phyloP scores from a whole-genome alignment of 2,888 invertebrate genomes.

The Macrostomum cliftonense region DNA sequence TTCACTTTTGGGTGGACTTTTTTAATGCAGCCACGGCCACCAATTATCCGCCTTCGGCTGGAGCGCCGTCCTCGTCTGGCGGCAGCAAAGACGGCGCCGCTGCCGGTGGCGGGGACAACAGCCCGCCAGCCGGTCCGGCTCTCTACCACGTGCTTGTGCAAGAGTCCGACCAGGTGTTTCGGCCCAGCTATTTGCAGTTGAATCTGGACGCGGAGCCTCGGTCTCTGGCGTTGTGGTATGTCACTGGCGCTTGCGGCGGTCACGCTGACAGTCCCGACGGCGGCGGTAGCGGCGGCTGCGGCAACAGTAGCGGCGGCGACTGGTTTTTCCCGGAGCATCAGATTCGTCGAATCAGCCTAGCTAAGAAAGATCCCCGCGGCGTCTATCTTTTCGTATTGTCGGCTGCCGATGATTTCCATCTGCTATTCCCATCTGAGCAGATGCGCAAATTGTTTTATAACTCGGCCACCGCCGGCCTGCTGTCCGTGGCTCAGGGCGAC shows the following conservation, averaged over 20 bases:
- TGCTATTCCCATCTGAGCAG: constrained; percentile 79
- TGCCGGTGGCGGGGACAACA: too few species aligned
- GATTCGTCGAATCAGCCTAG: constrained; percentile 47
- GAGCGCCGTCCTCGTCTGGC: too few species aligned
- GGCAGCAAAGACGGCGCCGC: too few species aligned
- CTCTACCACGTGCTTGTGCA: constrained; percentile 42
- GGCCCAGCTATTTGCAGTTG: constrained; percentile 85
- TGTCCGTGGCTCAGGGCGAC: too few species aligned
- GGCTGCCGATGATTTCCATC: constrained; percentile 85
- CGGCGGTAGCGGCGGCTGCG: too few species aligned
- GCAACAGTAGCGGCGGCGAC: too few species aligned
- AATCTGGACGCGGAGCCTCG: constrained; percentile 67
- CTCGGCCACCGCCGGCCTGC: neutral
- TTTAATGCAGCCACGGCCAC: constrained; percentile 54
- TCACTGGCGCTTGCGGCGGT: neutral
- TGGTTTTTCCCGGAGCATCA: too few species aligned
- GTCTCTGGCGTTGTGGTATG: neutral
- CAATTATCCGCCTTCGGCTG: too few species aligned
- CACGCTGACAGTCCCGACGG: neutral
- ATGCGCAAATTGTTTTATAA: constrained; percentile 45
- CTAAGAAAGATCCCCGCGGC: constrained; percentile 83
- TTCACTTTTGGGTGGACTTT: constrained; percentile 95
- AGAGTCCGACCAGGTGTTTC: constrained; percentile 73
- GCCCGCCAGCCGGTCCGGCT: too few species aligned
- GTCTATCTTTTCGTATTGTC: constrained; percentile 91